phyloP scores from a whole-genome alignment of 2,113 vertebrate species.

The Pavo muticus region DNA sequence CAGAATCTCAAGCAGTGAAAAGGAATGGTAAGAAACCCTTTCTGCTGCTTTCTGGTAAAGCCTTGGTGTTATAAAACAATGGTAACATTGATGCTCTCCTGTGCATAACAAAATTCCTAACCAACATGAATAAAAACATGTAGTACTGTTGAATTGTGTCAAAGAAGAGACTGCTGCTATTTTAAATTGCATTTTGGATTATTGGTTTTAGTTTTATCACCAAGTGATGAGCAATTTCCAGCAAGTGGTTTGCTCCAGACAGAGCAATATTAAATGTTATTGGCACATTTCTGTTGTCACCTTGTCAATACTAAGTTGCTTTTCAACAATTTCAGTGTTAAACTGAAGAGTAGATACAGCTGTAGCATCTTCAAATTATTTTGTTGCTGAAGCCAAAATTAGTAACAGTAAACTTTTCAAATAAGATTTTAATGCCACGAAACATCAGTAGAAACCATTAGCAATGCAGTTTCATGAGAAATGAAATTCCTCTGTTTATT shows the following conservation, averaged over 20 bases:
- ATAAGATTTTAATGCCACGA: background rate
- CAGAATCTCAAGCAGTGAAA: background rate
- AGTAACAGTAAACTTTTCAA: background rate
- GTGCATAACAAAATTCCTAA: background rate
- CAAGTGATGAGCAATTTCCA: background rate
- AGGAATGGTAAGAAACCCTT: background rate
- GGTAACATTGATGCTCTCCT: background rate
- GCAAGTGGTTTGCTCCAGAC: background rate
- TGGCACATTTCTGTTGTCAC: background rate
- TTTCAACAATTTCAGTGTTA: background rate
- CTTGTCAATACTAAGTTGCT: background rate
- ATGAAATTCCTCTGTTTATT: constrained; percentile 1
- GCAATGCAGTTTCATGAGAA: background rate
- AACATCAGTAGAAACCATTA: background rate
- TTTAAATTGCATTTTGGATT: background rate
- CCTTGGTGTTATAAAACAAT: background rate
- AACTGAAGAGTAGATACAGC: background rate
- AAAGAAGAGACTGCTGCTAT: background rate
- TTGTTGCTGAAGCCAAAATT: background rate
- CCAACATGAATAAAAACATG: background rate
- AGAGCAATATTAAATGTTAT: background rate
- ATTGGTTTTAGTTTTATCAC: background rate
- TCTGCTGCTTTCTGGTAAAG: background rate
- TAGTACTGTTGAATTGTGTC: background rate
- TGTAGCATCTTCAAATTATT: background rate